Conservation (phyloP, 2,888 invertebrate genomes). For the Drosophila nr. fundita region DNA sequence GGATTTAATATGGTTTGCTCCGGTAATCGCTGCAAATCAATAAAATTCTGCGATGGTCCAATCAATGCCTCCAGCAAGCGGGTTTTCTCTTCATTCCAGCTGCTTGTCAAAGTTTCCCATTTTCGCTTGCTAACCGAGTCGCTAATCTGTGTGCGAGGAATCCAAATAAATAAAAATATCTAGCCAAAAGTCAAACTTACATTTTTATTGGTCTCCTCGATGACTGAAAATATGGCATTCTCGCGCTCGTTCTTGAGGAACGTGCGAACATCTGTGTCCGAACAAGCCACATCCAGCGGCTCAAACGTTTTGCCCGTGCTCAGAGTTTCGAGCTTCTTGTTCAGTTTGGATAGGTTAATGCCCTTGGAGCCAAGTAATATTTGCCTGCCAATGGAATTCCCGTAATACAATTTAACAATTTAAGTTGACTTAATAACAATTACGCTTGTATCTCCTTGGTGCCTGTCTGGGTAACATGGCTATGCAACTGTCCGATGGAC, state of each 20-base stretch:
- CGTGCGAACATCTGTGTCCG: slow-evolving; percentile 96
- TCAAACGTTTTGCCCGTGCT: slow-evolving; percentile 94
- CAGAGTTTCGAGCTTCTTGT: slow-evolving; percentile 94
- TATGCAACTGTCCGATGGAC: slow-evolving; percentile 94
- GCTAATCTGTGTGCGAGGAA: slow-evolving; percentile 85
- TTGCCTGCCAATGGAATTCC: slow-evolving; percentile 87
- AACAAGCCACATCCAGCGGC: slow-evolving; percentile 93
- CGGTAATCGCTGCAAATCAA: slow-evolving; percentile 89
- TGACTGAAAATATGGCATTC: slow-evolving; percentile 95
- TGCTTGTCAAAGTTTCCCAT: slow-evolving; percentile 92
- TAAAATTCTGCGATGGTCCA: slow-evolving; percentile 93
- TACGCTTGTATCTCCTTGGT: slow-evolving; percentile 95
- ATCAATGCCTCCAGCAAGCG: slow-evolving; percentile 95
- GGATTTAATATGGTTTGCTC: slow-evolving; percentile 88
- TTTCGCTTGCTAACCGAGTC: slow-evolving; percentile 89
- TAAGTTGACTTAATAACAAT: slow-evolving; percentile 26
- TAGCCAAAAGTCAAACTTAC: slow-evolving; percentile 85
- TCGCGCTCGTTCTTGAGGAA: slow-evolving; percentile 96
- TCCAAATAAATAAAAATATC: background rate
- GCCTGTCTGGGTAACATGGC: slow-evolving; percentile 93
- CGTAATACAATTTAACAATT: slow-evolving; percentile 27
- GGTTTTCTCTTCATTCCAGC: slow-evolving; percentile 96
- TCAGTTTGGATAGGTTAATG: slow-evolving; percentile 95
- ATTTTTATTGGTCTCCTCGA: slow-evolving; percentile 95
- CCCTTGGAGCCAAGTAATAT: slow-evolving; percentile 96